These are phyloP conservation scores for Gymnocypris eckloni DNA, from an alignment of 2,797 vertebrate species.

Conservation along the genomic window DNA sequence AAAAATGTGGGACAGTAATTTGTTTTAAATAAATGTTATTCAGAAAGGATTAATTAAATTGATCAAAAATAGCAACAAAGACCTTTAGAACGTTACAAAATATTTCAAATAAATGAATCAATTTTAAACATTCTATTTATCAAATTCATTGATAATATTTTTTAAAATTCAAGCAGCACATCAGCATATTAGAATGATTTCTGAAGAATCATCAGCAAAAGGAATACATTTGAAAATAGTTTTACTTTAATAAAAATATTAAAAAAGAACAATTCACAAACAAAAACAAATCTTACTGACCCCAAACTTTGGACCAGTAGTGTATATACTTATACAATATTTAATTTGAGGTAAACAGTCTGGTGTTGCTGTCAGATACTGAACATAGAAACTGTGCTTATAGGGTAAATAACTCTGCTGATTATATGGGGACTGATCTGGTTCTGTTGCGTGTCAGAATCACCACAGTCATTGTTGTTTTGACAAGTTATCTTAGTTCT, in stretches of 20 bases:
- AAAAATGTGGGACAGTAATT: background rate
- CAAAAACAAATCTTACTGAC: background rate
- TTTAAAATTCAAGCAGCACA: background rate
- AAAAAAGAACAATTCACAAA: background rate
- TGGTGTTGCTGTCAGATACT: background rate
- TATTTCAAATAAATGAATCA: background rate
- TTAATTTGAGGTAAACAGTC: background rate
- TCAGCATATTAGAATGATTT: background rate
- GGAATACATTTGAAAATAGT: background rate
- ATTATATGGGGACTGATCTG: background rate
- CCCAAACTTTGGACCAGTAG: background rate
- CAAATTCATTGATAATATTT: background rate
- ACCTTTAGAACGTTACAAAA: background rate
- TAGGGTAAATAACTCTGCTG: background rate
- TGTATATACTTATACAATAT: background rate
- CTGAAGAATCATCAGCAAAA: background rate
- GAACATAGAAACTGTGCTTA: background rate
- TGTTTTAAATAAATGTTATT: background rate
- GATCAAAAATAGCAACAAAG: background rate
- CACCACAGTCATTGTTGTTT: background rate
- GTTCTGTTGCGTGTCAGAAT: slow-evolving; percentile 9
- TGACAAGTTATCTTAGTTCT: slow-evolving; percentile 1
- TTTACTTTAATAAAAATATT: background rate
- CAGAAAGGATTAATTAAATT: background rate
- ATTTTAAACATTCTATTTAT: background rate